Percentiles rank a stretch among this genome's conserved stretches.
Conservation (phyloP, 2,888 invertebrate species). For the Syrista parreyssii region DNA sequence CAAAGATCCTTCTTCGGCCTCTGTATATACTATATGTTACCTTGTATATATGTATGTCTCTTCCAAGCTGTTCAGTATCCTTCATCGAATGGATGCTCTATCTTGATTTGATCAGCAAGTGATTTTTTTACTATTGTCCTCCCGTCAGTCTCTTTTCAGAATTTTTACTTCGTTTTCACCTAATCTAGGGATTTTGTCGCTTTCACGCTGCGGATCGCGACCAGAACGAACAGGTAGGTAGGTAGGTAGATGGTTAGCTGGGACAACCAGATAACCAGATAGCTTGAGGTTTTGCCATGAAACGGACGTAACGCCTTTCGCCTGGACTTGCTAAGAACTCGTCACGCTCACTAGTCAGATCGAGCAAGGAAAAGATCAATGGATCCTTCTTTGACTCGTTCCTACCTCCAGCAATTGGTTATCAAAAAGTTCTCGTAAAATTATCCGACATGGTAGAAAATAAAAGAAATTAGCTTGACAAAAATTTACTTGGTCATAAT, state of each 20-base stretch:
- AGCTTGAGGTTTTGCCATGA: not conserved
- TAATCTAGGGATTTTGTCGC: conserved; percentile 22
- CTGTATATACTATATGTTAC: not conserved
- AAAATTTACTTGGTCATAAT: too few species aligned
- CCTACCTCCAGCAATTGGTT: not conserved
- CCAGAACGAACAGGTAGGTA: conserved; percentile 53
- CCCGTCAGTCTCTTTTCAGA: not conserved
- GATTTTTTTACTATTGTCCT: not conserved
- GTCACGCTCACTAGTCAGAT: not conserved
- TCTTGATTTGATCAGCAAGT: not conserved
- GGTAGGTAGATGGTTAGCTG: not conserved
- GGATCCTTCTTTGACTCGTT: not conserved
- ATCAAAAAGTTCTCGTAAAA: not conserved
- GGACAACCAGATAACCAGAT: not conserved
- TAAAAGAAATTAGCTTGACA: too few species aligned
- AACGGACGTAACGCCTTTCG: conserved; percentile 3
- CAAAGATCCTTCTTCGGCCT: not conserved
- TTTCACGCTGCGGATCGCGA: conserved; percentile 43
- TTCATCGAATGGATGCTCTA: not conserved
- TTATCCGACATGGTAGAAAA: not conserved
- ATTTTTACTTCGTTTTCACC: not conserved
- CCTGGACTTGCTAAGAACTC: not conserved
- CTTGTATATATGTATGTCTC: not conserved
- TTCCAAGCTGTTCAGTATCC: not conserved
- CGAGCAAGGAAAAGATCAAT: not conserved